Conservation (phyloP, 1,140 invertebrate genomes). For the Megalonaias nervosa region DNA sequence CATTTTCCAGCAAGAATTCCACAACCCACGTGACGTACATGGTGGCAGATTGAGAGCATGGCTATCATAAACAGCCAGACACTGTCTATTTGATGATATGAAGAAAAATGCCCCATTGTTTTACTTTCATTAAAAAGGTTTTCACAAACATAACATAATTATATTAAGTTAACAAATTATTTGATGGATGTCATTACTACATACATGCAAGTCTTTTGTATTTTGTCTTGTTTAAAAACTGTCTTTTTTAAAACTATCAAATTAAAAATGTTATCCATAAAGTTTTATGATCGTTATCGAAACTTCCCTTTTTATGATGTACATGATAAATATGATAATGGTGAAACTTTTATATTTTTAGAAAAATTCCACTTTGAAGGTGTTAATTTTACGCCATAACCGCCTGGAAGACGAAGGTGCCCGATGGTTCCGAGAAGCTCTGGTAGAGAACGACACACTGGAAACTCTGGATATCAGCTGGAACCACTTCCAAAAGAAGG, state of each 20-base stretch:
- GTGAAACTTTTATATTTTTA: slow-evolving; percentile 11
- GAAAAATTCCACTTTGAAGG: slow-evolving; percentile 48
- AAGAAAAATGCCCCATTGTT: too few species aligned
- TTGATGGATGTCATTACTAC: neutral
- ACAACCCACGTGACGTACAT: too few species aligned
- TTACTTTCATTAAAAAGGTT: too few species aligned
- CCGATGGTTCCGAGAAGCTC: slow-evolving; percentile 48
- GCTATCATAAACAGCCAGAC: too few species aligned
- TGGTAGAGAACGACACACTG: slow-evolving; percentile 60
- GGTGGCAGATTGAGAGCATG: too few species aligned
- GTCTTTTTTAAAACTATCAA: neutral
- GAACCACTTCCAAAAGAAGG: slow-evolving; percentile 63
- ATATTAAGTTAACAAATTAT: too few species aligned
- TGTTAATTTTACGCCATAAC: slow-evolving; percentile 56
- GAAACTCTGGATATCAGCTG: slow-evolving; percentile 63
- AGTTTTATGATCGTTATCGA: neutral
- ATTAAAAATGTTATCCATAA: neutral
- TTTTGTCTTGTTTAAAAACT: neutral
- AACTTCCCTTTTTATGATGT: too few species aligned
- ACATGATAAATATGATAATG: too few species aligned
- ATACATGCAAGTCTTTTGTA: too few species aligned
- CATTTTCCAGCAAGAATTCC: too few species aligned
- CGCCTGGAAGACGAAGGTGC: slow-evolving; percentile 54
- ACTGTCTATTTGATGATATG: too few species aligned
- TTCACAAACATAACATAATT: too few species aligned